These are phyloP conservation scores for Brienomyrus longianalis DNA, from an alignment of 2,113 vertebrate genomes.

Conservation along the genomic window DNA sequence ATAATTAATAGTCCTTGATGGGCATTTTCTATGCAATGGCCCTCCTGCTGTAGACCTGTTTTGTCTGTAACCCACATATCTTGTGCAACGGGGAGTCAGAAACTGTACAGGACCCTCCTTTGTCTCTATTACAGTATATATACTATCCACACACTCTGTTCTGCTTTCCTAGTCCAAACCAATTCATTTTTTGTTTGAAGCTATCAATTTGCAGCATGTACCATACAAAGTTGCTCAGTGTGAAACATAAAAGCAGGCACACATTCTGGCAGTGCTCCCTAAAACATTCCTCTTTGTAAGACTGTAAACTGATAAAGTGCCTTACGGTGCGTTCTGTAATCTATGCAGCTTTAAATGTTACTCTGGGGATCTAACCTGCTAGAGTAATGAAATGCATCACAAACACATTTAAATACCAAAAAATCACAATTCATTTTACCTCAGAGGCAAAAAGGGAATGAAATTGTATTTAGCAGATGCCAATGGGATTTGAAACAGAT, in stretches of 20 bases:
- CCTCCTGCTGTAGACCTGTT: background rate
- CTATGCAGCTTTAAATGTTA: conserved; percentile 49
- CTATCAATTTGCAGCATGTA: background rate
- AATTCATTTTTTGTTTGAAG: background rate
- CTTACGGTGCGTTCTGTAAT: background rate
- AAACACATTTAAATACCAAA: conserved; percentile 64
- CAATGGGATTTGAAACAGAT: conserved; percentile 67
- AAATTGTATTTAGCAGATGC: conserved; percentile 58
- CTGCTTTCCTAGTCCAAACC: background rate
- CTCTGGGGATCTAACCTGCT: conserved; percentile 59
- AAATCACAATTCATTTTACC: conserved; percentile 60
- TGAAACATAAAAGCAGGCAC: conserved; percentile 5
- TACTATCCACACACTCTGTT: background rate
- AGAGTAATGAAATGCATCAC: conserved; percentile 63
- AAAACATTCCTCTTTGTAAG: conserved; percentile 1
- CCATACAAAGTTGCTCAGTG: conserved; percentile 35
- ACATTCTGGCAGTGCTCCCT: background rate
- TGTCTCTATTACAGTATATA: background rate
- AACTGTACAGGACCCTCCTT: background rate
- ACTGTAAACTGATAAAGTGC: conserved; percentile 16
- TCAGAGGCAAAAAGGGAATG: conserved; percentile 44
- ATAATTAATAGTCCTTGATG: background rate
- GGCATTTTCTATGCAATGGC: background rate
- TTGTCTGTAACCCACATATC: background rate
- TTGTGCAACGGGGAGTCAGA: background rate